Percentiles rank a stretch among this genome's conserved stretches.
Evolutionary conservation across 2,888 invertebrate species (phyloP).

Genomic region (Drosophila paranaensis): DNA sequence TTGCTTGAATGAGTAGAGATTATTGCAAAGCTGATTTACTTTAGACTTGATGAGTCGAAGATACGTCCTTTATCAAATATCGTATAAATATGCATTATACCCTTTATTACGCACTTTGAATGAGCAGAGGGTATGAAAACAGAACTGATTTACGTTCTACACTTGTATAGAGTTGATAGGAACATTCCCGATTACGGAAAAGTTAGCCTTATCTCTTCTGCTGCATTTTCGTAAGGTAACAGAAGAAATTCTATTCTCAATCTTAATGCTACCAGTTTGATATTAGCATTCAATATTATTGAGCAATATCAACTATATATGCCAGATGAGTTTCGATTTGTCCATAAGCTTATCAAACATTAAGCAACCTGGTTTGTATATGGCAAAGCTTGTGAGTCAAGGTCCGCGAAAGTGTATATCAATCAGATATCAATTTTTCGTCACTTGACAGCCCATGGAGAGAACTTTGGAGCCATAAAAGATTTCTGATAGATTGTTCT

Average conservation of each 20-base stretch:
- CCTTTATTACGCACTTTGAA: background rate
- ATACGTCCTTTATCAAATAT: too few relatives aligned
- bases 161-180: conserved; percentile 41
- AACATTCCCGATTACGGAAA: conserved; percentile 39
- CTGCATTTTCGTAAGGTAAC: conserved; percentile 15
- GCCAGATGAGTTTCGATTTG: too few relatives aligned
- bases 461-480: background rate
- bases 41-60: too few relatives aligned
- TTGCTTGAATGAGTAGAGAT: background rate
- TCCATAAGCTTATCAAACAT: background rate
- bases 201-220: conserved; percentile 32
- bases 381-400: background rate
- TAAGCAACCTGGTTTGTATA: background rate
- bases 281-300: background rate
- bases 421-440: background rate
- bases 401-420: background rate
- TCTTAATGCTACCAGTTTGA: background rate
- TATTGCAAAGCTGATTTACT: background rate
- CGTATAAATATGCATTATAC: background rate
- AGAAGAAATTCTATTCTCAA: background rate
- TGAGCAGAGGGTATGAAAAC: conserved; percentile 20
- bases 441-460: background rate
- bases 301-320: background rate
- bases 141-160: conserved; percentile 53
- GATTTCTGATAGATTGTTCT: background rate